A percentile compares a stretch with the other conserved stretches of the same genome.
phyloP scores from a whole-genome alignment of 1,140 invertebrate species.

The Chelonus insularis region DNA sequence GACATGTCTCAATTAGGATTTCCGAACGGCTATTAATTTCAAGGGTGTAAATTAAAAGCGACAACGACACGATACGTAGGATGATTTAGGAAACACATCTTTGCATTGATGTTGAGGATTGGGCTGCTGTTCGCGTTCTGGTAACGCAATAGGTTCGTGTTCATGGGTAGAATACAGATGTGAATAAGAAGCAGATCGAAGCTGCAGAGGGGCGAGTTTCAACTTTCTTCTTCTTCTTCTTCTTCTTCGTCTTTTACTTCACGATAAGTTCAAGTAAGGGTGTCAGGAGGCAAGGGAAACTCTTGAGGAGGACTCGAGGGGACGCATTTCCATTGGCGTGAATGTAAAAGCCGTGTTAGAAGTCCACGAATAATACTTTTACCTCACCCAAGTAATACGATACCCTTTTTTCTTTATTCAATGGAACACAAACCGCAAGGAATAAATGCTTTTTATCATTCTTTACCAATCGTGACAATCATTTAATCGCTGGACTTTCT shows the following conservation, averaged over 20 bases:
- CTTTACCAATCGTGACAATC: constrained; percentile 31
- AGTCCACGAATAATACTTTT: constrained; percentile 17
- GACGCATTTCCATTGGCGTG: constrained; percentile 9
- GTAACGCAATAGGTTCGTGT: constrained; percentile 58
- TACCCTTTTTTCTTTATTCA: not conserved
- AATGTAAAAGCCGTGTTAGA: constrained; percentile 27
- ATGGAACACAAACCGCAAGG: not conserved
- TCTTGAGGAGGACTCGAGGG: not conserved
- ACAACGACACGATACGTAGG: constrained; percentile 26
- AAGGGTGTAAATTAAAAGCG: constrained; percentile 51
- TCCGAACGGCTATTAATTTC: constrained; percentile 39
- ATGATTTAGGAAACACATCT: too few relatives aligned
- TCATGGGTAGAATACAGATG: constrained; percentile 54
- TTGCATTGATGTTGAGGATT: constrained; percentile 33
- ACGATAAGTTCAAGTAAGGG: constrained; percentile 1
- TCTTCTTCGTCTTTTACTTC: not conserved
- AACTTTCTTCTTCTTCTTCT: constrained; percentile 2
- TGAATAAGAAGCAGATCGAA: constrained; percentile 31
- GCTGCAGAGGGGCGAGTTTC: constrained; percentile 28
- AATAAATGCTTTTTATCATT: constrained; percentile 19
- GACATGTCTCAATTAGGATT: constrained; percentile 42
- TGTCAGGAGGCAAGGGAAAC: not conserved
- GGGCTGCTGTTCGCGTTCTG: constrained; percentile 51
- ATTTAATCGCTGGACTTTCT: constrained; percentile 45
- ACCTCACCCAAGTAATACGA: not conserved